Evolutionary conservation across 2,113 vertebrate genomes (phyloP).

Genomic region (Anser brachyrhynchus): DNA sequence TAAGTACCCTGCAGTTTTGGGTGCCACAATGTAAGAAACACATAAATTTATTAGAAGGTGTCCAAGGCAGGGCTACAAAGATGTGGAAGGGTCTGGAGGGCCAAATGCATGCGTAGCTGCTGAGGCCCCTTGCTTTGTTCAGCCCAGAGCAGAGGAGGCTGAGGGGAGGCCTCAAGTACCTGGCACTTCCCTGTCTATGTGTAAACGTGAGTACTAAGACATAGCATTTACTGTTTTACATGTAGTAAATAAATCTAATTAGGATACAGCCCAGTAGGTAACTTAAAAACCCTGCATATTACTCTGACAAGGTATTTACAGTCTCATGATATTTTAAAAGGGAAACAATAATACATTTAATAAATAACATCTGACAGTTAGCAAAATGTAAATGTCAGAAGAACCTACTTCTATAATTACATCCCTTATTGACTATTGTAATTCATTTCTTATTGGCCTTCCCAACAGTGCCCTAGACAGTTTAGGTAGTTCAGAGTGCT

Average conservation of each 20-base stretch:
- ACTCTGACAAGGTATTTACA: background rate
- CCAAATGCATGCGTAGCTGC: too few relatives aligned
- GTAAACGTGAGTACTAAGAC: slow-evolving; percentile 7
- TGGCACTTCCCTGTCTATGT: background rate
- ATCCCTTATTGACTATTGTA: slow-evolving; percentile 16
- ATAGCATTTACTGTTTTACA: background rate
- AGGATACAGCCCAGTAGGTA: background rate
- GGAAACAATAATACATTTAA: slow-evolving; percentile 29
- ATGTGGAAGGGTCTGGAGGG: too few relatives aligned
- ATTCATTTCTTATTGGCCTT: slow-evolving; percentile 49
- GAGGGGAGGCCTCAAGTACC: background rate
- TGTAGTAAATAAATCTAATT: slow-evolving; percentile 37
- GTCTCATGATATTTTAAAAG: background rate
- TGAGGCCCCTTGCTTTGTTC: too few relatives aligned
- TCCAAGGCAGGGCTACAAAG: too few relatives aligned
- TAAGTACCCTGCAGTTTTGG: too few relatives aligned
- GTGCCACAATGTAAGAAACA: too few relatives aligned
- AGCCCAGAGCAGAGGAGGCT: too few relatives aligned
- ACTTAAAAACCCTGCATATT: background rate
- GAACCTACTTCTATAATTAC: slow-evolving; percentile 29
- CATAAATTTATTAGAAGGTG: too few relatives aligned
- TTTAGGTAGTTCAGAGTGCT: background rate
- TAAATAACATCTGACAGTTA: background rate
- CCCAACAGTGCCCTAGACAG: background rate
- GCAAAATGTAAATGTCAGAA: slow-evolving; percentile 46